phyloP scores from a whole-genome alignment of 2,113 vertebrate species.

The Mormyrus lacerda region DNA sequence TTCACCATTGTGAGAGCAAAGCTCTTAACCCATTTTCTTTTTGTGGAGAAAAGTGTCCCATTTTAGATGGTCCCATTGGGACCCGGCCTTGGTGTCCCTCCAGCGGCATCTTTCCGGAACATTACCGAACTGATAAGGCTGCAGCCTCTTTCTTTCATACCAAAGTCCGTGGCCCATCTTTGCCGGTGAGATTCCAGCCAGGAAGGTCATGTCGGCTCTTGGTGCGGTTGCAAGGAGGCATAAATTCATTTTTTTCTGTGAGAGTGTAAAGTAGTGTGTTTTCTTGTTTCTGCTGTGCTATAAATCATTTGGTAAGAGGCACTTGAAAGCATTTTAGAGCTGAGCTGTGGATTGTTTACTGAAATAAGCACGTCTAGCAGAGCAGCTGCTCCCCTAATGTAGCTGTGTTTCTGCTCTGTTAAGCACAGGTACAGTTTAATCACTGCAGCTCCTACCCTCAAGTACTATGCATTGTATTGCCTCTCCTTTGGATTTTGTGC shows the following conservation, averaged over 20 bases:
- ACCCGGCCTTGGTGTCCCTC: neutral
- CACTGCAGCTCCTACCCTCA: neutral
- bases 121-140: neutral
- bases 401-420: neutral
- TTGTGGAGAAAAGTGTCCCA: neutral
- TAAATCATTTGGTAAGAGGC: neutral
- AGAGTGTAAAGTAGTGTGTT: neutral
- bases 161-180: neutral
- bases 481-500: neutral
- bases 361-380: neutral
- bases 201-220: neutral
- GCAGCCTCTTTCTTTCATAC: neutral
- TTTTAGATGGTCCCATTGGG: neutral
- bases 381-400: neutral
- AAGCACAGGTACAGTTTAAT: neutral
- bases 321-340: neutral
- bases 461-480: neutral
- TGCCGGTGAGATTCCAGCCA: neutral
- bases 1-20: neutral
- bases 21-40: neutral
- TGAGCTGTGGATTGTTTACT: neutral
- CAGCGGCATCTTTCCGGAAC: neutral
- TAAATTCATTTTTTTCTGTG: neutral
- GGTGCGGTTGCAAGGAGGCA: neutral
- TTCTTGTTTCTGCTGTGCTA: neutral